A percentile compares a stretch with the other conserved stretches of the same genome.
phyloP scores from a whole-genome alignment of 2,113 vertebrate species.

The Mixornis gularis region DNA sequence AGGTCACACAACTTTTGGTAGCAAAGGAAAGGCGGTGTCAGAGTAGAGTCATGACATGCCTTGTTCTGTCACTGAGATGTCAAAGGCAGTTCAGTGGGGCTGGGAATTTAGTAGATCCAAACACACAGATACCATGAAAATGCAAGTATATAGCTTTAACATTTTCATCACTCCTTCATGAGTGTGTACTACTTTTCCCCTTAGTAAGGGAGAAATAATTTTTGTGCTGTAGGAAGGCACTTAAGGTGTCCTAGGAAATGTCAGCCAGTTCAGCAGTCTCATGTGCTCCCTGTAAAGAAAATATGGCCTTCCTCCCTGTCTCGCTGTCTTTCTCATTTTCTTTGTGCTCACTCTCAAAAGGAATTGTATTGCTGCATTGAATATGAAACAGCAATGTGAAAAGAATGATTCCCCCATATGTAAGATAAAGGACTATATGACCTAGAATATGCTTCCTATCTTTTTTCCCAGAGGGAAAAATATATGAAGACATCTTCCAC shows the following conservation, averaged over 20 bases:
- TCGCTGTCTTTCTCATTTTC: not conserved
- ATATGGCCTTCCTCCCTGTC: not conserved
- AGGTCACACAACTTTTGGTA: not conserved
- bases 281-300: not conserved
- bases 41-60: too few species aligned
- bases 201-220: not conserved
- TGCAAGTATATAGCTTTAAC: not conserved
- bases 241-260: not conserved
- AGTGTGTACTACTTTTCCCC: not conserved
- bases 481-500: not conserved
- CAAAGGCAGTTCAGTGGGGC: not conserved
- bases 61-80: not conserved
- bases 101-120: not conserved
- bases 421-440: not conserved
- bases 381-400: not conserved
- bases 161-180: not conserved
- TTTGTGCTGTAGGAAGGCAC: not conserved
- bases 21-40: not conserved
- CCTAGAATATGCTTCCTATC: not conserved
- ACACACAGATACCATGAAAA: not conserved
- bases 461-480: not conserved
- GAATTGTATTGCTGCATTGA: not conserved
- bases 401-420: not conserved
- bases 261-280: not conserved
- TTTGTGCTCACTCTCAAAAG: not conserved